Evolutionary conservation across 2,113 vertebrate species (phyloP), one percentile per base, ranked within the genome.

Genomic region (Poeciliopsis prolifica): DNA sequence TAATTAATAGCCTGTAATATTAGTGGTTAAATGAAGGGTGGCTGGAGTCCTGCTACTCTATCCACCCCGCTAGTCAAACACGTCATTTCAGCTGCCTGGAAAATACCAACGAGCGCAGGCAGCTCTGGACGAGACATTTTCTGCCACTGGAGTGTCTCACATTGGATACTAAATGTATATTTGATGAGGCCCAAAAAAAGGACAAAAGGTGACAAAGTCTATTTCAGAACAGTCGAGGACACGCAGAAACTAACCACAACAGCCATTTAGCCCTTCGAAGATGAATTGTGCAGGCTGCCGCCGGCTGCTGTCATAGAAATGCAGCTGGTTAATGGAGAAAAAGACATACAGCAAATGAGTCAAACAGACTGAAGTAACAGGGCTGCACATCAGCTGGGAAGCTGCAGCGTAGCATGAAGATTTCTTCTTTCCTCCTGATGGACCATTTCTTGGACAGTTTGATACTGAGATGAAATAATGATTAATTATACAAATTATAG

Each of bases 1-100:
- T 89, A 79, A 86, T 89, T 88, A 82, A 88, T 86, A 64, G 33
- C 29, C 61, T 68, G 54, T 75, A 76, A 77, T 85, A 82, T 86
- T 81, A 65, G 78, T 54, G 70, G 66, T 72, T 77, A 83, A 79
- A 86, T 87, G 75, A 82, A 75, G 74, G 44, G 44, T 48, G 44
- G 44, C 44, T 37, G n/a, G 66, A 74, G 71, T 74, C 69, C 73
- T 80, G 70, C 75, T 61, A 70, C 58, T 80, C 26, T 11, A 2
- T 65, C 19, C 69, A 3, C 48, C 7, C 61, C 4, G 14, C 22
- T 42, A 40, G 12, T 26, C 9, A 37, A 42, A 75, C 80, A 67
- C 74, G 44, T 85, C 84, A 61, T 74, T 68, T 40, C 67, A 65
- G 61, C 62, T 5, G 65, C 75, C 61, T 74, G 30, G 40, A 74